These are phyloP conservation scores for Tadarida brasiliensis DNA, from an alignment of 2,797 vertebrate species.

Conservation along the genomic window DNA sequence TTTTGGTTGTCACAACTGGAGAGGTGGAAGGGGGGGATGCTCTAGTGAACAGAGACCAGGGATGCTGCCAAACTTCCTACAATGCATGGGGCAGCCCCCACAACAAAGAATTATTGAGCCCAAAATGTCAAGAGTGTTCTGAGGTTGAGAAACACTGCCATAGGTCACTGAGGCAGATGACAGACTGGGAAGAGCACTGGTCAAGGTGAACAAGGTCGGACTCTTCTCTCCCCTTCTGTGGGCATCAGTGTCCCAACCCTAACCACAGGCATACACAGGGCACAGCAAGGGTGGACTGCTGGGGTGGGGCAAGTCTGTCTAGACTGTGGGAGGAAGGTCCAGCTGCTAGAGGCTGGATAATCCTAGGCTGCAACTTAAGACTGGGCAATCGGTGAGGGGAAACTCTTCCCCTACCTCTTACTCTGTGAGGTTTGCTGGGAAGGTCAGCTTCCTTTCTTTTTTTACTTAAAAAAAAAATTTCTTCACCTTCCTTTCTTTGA, in stretches of 20 bases:
- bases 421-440: background rate
- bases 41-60: background rate
- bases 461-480: background rate
- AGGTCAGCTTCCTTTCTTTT: background rate
- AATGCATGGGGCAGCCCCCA: background rate
- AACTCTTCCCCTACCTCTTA: background rate
- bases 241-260: background rate
- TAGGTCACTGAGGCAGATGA: background rate
- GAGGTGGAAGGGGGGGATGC: background rate
- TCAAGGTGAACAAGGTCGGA: background rate
- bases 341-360: background rate
- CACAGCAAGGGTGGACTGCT: background rate
- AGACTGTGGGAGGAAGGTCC: background rate
- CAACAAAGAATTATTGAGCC: background rate
- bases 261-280: background rate
- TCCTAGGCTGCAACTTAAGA: background rate
- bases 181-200: background rate
- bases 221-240: background rate
- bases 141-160: background rate
- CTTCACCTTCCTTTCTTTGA: background rate
- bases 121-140: background rate
- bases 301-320: background rate
- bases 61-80: background rate
- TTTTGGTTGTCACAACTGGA: background rate
- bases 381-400: background rate